Evolutionary conservation across 2,797 vertebrate species (phyloP).

Genomic region (Phataginus tetradactyla): DNA sequence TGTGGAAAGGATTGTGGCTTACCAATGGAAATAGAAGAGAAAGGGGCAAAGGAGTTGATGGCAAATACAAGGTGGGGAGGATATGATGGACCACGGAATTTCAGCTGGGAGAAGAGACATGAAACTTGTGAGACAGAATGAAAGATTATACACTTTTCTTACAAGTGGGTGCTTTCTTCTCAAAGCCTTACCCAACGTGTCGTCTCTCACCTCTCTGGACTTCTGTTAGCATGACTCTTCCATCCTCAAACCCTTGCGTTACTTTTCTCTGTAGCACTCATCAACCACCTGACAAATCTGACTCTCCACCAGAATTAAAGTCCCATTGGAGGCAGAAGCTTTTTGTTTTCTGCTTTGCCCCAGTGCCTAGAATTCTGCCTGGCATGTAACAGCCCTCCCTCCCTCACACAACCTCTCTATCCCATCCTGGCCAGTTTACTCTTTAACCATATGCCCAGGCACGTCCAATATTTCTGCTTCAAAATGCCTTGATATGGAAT

Average conservation of each 20-base stretch:
- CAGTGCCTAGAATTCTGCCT: not conserved
- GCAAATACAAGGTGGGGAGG: not conserved
- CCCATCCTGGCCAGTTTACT: not conserved
- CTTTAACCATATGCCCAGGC: not conserved
- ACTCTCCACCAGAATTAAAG: not conserved
- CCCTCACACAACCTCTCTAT: not conserved
- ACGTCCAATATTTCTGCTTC: not conserved
- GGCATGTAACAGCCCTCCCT: not conserved
- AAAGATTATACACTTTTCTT: not conserved
- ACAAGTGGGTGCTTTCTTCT: conserved; percentile 14
- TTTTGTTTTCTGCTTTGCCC: not conserved
- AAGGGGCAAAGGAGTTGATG: not conserved
- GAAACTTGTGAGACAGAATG: not conserved
- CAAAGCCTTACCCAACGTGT: not conserved
- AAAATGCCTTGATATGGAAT: not conserved
- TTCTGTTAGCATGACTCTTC: not conserved
- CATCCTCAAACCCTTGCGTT: not conserved
- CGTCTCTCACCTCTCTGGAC: not conserved
- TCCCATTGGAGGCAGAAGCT: not conserved
- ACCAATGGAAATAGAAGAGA: not conserved
- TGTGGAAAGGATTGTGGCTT: not conserved
- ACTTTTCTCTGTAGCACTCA: not conserved
- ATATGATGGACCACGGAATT: not conserved
- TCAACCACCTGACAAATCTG: not conserved
- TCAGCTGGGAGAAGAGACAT: not conserved